Conservation (phyloP, 1,140 invertebrate genomes). For the Temnothorax longispinosus region DNA sequence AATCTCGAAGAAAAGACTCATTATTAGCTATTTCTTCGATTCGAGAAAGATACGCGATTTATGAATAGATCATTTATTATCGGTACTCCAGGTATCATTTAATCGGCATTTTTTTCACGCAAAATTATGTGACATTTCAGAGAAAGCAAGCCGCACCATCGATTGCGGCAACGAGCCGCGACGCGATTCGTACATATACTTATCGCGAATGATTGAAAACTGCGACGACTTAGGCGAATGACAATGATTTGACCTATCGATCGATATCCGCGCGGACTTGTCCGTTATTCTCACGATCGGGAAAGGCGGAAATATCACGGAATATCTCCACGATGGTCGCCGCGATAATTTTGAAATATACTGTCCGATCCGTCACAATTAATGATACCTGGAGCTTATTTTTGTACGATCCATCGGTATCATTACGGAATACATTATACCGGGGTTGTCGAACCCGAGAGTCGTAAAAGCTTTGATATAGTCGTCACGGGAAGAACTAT, state of each 20-base stretch:
- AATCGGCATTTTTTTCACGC: background rate
- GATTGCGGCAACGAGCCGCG: background rate
- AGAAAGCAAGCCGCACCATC: slow-evolving; percentile 9
- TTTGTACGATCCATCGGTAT: slow-evolving; percentile 29
- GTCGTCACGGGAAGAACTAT: background rate
- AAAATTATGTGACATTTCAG: slow-evolving; percentile 2
- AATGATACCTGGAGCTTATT: slow-evolving; percentile 39
- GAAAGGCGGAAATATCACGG: slow-evolving; percentile 63
- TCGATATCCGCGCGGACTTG: slow-evolving; percentile 4
- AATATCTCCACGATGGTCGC: slow-evolving; percentile 64
- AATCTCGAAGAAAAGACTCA: slow-evolving; percentile 22
- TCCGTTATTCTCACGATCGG: slow-evolving; percentile 64
- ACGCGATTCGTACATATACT: background rate
- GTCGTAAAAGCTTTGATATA: background rate
- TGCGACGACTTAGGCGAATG: background rate
- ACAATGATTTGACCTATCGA: slow-evolving; percentile 31
- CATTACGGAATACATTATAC: slow-evolving; percentile 38
- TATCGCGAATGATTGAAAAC: slow-evolving; percentile 35
- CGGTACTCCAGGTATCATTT: background rate
- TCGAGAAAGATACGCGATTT: background rate
- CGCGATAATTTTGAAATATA: slow-evolving; percentile 67
- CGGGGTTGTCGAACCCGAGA: slow-evolving; percentile 60
- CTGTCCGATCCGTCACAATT: slow-evolving; percentile 55
- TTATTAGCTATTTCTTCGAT: background rate
- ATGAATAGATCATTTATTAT: slow-evolving; percentile 19